A percentile compares a stretch with the other conserved stretches of the same genome.
These are phyloP conservation scores for Cylas formicarius DNA, from an alignment of 1,140 invertebrate genomes.

Conservation along the genomic window DNA sequence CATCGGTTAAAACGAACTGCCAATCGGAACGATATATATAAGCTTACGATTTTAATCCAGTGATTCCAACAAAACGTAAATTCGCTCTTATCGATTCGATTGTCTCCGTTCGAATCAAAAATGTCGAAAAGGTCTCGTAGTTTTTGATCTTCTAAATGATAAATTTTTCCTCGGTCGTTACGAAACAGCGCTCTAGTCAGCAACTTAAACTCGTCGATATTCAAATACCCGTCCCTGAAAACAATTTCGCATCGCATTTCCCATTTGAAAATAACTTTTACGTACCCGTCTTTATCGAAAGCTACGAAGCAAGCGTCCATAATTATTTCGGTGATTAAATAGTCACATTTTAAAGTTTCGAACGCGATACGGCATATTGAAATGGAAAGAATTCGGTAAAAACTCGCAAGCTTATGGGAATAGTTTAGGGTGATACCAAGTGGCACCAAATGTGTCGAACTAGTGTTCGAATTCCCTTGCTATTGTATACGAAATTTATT, in stretches of 20 bases:
- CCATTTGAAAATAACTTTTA: slow-evolving; percentile 2
- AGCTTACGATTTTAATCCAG: slow-evolving; percentile 72
- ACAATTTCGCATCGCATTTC: slow-evolving; percentile 2
- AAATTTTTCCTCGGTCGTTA: slow-evolving; percentile 78
- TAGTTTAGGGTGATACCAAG: slow-evolving; percentile 9
- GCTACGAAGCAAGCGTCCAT: slow-evolving; percentile 84
- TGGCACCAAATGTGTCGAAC: too few relatives aligned
- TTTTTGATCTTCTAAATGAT: slow-evolving; percentile 63
- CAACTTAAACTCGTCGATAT: slow-evolving; percentile 67
- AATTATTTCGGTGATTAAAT: neutral
- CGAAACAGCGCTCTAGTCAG: slow-evolving; percentile 79
- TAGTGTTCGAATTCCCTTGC: too few relatives aligned
- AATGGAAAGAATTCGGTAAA: too few relatives aligned
- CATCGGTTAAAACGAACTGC: neutral
- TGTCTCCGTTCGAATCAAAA: slow-evolving; percentile 73
- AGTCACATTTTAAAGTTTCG: slow-evolving; percentile 36
- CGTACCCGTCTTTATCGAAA: slow-evolving; percentile 74
- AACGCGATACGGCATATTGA: too few relatives aligned
- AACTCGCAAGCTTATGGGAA: slow-evolving; percentile 1
- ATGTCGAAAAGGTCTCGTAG: slow-evolving; percentile 70
- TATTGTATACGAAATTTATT: too few relatives aligned
- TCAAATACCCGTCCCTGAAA: slow-evolving; percentile 69
- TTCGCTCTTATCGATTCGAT: slow-evolving; percentile 73
- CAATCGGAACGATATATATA: neutral
- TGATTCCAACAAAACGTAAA: slow-evolving; percentile 77